These are phyloP conservation scores for Darevskia nairensis DNA, from an alignment of 2,797 vertebrate genomes.

Conservation along the genomic window DNA sequence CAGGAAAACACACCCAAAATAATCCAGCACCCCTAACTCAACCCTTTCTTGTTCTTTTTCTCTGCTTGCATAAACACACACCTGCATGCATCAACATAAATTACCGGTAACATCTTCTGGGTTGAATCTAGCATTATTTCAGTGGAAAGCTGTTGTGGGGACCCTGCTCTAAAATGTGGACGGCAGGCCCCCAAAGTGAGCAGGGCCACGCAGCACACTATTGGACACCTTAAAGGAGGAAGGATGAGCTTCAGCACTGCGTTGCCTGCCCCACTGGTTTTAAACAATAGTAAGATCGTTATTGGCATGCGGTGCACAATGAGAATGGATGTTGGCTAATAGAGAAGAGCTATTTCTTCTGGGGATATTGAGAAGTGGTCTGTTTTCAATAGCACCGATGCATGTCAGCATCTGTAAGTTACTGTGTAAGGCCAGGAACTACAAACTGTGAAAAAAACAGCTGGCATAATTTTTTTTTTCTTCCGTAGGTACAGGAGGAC, in stretches of 20 bases:
- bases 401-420: background rate
- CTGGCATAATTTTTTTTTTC: background rate
- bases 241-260: background rate
- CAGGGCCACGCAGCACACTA: no score
- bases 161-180: no score
- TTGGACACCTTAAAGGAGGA: no score
- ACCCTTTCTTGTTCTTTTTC: no score
- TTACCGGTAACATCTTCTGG: no score
- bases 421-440: constrained; percentile 7
- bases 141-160: no score
- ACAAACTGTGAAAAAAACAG: background rate
- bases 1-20: no score
- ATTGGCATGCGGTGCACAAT: background rate
- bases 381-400: background rate
- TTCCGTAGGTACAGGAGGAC: background rate
- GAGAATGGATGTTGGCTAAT: background rate
- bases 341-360: background rate
- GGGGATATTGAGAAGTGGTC: background rate
- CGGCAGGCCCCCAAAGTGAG: no score
- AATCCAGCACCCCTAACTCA: no score
- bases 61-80: no score
- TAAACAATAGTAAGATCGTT: background rate
- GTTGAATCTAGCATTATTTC: no score
- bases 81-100: no score
- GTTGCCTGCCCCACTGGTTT: background rate